These are phyloP conservation scores for Lasioglossum albipes DNA, from an alignment of 1,140 invertebrate species.

Conservation along the genomic window DNA sequence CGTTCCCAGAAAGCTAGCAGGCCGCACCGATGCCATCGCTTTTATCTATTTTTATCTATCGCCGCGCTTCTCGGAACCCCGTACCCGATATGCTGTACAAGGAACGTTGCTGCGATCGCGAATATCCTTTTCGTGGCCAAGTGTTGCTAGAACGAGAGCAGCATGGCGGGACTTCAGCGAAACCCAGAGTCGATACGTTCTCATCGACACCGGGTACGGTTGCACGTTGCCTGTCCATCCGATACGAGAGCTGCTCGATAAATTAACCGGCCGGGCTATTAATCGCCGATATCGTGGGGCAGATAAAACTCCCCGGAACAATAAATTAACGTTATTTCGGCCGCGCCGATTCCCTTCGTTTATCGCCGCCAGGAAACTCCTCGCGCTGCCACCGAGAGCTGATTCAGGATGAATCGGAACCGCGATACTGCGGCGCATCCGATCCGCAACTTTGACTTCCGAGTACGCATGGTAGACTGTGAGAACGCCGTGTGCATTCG, in stretches of 20 bases:
- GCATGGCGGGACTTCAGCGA: too few species aligned
- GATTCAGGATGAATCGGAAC: too few species aligned
- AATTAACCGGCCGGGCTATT: slow-evolving; percentile 22
- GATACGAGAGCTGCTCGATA: slow-evolving; percentile 10
- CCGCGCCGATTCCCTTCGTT: neutral
- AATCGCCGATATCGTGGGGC: slow-evolving; percentile 1
- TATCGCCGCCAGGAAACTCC: neutral
- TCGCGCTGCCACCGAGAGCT: too few species aligned
- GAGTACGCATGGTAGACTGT: too few species aligned
- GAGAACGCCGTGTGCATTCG: too few species aligned
- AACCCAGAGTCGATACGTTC: neutral
- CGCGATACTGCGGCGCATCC: too few species aligned
- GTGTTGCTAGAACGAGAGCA: too few species aligned
- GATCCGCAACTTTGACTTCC: too few species aligned
- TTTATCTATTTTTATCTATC: slow-evolving; percentile 53
- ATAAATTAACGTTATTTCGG: slow-evolving; percentile 28
- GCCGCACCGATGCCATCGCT: slow-evolving; percentile 15
- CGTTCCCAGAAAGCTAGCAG: slow-evolving; percentile 39
- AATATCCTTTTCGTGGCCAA: neutral
- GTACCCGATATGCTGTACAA: neutral
- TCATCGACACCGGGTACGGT: neutral
- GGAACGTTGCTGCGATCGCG: slow-evolving; percentile 3
- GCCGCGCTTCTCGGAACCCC: slow-evolving; percentile 15
- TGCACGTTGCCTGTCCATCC: neutral
- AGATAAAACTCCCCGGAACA: slow-evolving; percentile 22